Conservation (phyloP, 2,113 vertebrate genomes). For the Hoplias malabaricus region DNA sequence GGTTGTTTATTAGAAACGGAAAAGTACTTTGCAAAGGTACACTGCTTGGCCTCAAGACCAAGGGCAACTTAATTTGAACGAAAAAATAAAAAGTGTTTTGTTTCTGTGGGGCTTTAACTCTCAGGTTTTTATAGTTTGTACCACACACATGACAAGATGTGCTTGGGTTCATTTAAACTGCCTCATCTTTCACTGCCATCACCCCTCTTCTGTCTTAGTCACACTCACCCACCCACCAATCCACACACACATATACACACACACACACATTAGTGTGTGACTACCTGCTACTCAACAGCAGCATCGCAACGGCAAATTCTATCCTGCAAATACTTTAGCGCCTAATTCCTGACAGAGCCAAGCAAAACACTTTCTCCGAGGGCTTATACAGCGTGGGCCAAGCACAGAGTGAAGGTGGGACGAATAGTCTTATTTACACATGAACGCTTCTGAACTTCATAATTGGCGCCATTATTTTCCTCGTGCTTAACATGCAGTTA, state of each 20-base stretch:
- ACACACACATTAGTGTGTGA: not conserved
- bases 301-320: not conserved
- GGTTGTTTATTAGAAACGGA: too few species aligned
- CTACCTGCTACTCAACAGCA: not conserved
- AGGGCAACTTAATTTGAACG: too few species aligned
- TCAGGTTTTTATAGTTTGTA: too few species aligned
- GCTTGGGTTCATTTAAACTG: not conserved
- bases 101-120: too few species aligned
- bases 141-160: too few species aligned
- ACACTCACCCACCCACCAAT: not conserved
- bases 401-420: not conserved
- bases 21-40: too few species aligned
- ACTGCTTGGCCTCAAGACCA: too few species aligned
- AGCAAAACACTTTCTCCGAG: not conserved
- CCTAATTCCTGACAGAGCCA: not conserved
- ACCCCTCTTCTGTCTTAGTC: not conserved
- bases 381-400: not conserved
- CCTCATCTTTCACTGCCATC: not conserved
- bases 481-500: not conserved
- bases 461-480: conserved; percentile 29
- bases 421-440: not conserved
- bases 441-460: not conserved
- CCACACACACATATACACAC: not conserved
- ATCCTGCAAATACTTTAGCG: not conserved
- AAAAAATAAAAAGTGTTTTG: too few species aligned